Conservation (phyloP, 2,113 vertebrate species). For the Notechis scutatus region DNA sequence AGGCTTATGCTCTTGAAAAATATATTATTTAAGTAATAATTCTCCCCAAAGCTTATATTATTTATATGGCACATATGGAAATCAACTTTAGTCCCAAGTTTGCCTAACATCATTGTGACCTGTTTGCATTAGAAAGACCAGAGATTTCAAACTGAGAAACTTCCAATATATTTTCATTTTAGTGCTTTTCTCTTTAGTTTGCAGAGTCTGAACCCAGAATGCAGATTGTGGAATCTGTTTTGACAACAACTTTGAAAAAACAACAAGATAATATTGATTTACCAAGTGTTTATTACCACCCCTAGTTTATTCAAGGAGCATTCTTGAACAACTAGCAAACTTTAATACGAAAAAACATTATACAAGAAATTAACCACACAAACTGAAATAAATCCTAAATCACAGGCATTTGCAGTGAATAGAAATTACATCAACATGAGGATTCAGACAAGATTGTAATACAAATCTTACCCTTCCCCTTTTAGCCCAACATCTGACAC, state of each 20-base stretch:
- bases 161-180: background rate
- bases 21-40: constrained; percentile 7
- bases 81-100: background rate
- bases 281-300: background rate
- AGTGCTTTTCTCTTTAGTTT: background rate
- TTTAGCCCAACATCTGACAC: background rate
- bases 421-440: background rate
- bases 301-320: background rate
- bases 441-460: background rate
- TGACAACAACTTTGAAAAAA: background rate
- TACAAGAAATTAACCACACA: background rate
- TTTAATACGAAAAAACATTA: background rate
- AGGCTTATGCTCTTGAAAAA: background rate
- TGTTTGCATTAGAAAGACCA: background rate
- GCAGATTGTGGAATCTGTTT: background rate
- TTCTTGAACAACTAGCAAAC: background rate
- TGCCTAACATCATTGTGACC: background rate
- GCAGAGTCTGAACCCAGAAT: background rate
- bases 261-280: background rate
- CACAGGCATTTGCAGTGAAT: background rate
- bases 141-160: background rate
- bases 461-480: background rate
- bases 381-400: background rate
- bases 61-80: background rate
- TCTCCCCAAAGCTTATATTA: background rate